Evolutionary conservation across 1,140 invertebrate genomes (phyloP).

Genomic region (Platorchestia sp.): DNA sequence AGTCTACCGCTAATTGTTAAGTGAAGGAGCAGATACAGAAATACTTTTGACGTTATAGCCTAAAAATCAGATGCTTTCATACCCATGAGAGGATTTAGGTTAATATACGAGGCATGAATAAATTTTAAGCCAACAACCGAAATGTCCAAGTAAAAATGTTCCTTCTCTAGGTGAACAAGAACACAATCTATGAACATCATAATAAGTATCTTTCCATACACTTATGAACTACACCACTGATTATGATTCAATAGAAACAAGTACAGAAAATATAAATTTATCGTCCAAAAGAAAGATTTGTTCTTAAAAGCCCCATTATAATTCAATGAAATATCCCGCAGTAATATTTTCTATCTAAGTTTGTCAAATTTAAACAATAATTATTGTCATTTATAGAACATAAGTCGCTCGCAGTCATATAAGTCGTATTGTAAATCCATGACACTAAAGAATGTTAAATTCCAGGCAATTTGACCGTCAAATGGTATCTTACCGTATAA

Average conservation of each 20-base stretch:
- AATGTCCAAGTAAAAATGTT: neutral
- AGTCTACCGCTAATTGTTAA: neutral
- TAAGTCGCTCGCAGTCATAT: no score
- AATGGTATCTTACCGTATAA: neutral
- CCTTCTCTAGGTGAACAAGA: neutral
- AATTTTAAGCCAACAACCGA: neutral
- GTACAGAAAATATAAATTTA: neutral
- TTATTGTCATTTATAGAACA: no score
- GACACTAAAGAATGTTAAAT: no score
- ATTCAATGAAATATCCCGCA: neutral
- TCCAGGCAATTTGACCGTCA: neutral
- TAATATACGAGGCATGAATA: no score
- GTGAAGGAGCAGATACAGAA: neutral
- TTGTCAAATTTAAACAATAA: neutral
- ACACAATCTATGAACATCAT: neutral
- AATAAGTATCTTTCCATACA: neutral
- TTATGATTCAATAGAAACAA: neutral
- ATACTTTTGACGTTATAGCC: neutral
- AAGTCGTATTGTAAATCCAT: neutral
- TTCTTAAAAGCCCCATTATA: neutral
- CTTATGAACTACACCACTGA: neutral
- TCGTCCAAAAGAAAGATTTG: neutral
- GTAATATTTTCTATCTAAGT: neutral
- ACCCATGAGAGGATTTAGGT: no score
- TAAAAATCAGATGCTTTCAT: neutral